Evolutionary conservation across 2,888 invertebrate species (phyloP), one percentile per base, ranked within the genome.

Genomic region (Rhingia rostrata): DNA sequence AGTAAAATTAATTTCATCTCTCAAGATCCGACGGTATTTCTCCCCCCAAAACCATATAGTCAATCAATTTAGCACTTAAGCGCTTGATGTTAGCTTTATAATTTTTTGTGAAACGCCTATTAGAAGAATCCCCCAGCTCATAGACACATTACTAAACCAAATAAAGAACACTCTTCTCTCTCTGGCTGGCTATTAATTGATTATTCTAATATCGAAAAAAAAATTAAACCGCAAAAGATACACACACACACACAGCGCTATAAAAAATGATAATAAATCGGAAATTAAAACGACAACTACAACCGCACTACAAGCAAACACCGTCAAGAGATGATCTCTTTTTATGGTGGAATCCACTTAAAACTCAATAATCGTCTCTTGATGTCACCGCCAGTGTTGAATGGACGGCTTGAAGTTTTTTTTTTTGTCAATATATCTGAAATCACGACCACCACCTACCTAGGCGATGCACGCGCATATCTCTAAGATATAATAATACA

Each of bases 281-380:
- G 84, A 80, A 84, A 84, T 84, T 84, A 84, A 84, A 84, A 84
- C 80, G 84, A 80, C 84, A 84, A 79, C 79, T 79, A 79, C 83
- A 74, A 84, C 74, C 69, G 60, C 74, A 74, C 73, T 58, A 69
- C 69, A 69, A 58, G 45, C 69, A 69, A 69, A 60, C 51, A 81
- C 64, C 63, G 81, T 81, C 84, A 74, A 75, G 80, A 80, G 60
- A 58, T 84, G 84, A 75, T 84, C 74, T 74, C 74, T 84, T 84
- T 84, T 84, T 84, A 84, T 84, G 64, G 79, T 80, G 61, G 84
- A 84, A 84, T 84, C 84, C 84, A 80, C 84, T 84, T 84, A 84
- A 84, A 84, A 84, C 80, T 84, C 84, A 84, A 84, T 84, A 84
- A 84, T 84, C 80, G 43, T 74, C 84, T 74, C 84, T 84, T 84